Base-by-base conservation (phyloP, 2,888 invertebrate species). In the Electrophaes corylata region DNA sequence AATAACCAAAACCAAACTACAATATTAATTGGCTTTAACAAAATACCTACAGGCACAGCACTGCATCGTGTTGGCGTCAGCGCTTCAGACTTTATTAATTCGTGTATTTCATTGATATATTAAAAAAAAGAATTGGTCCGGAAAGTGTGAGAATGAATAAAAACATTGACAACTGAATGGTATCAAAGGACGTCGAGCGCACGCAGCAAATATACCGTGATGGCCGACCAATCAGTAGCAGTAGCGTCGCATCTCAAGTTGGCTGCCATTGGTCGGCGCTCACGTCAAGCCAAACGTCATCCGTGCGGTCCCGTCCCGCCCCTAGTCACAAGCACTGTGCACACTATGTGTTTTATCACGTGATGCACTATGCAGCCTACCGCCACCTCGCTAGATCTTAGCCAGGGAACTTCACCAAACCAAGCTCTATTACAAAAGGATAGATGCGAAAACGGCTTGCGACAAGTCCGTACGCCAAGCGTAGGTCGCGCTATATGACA, bases 81-180 rank as follows among this genome's bases (percentile, higher is more conserved):
- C 62, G 54, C 60, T 60, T 40, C 49, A 64, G 65, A 65, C 23
- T 63, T 65, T 56, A 64, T 31, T 33, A 39, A 70, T 60, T 70
- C 46, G 75, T 78, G 76, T 78, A 67, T 66, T 69, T 68, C 69
- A 72, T 11, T 20, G n/a, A 19, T 53, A 70, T 67, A 62, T 69
- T 64, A 71, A 68, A 67, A n/a, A n/a, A 71, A 66, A 76, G 66
- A 79, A 70, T 82, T 68, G 64, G 71, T 78, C 69, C 72, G 70
- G 35, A 72, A 81, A 79, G 82, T 83, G 84, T 84, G 74, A 79
- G 66, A 60, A 83, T 83, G 78, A 81, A 77, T 78, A 75, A 77
- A 65, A 80, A 85, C 81, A 83, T 80, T 72, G 78, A 84, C 68
- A 79, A 79, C 74, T 75, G 72, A 81, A 77, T 76, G 72, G 72